Base-by-base conservation (phyloP, 2,888 invertebrate genomes). In the Xiphydria camelus region DNA sequence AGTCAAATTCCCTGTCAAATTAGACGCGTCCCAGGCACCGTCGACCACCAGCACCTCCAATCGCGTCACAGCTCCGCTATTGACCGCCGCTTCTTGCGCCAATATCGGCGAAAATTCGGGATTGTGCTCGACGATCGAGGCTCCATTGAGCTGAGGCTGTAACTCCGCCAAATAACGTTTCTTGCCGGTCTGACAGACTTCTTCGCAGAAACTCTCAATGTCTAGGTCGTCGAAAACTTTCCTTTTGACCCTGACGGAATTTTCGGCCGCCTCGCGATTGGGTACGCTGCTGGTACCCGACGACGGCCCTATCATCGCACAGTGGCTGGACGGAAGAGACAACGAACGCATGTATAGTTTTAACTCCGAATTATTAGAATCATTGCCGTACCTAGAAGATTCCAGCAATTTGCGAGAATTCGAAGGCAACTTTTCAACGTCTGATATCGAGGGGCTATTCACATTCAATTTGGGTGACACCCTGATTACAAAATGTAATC, bases 1-100 rank as follows among this genome's bases (percentile, higher is more conserved):
- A 37, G 56, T 18, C 9, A 36, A 37, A 15, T 32, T 44, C 14
- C 33, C 41, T 15, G 39, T 48, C 10, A 58, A 35, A 15, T 37
- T 51, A 20, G 55, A 44, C 5, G 57, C 47, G 29, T 66, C 66
- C 68, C 68, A 68, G 19, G 62, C 70, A 4, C 68, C 72, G 15
- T 75, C 74, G 6, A 75, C 75, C 3, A 75, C 68, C 9, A 75
- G 57, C 0, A 75, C 75, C 41, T 74, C 75, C 17, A 75, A 49
- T 47, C 68, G 62, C 1, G 73, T 59, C 4, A 75, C 59, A 1
- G 71, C 62, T 20, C 57, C 59, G 4, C 59, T 55, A 1, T 62
- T n/a, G 32, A 41, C 49, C 12, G 38, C 39, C 4, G 46, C 47
- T 19, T 62, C 59, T 12, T 56, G 57, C 2, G 22, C 47, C 3